A percentile compares a stretch with the other conserved stretches of the same genome.
Evolutionary conservation across 1,140 invertebrate species (phyloP).

Genomic region (Drosophila aff.): DNA sequence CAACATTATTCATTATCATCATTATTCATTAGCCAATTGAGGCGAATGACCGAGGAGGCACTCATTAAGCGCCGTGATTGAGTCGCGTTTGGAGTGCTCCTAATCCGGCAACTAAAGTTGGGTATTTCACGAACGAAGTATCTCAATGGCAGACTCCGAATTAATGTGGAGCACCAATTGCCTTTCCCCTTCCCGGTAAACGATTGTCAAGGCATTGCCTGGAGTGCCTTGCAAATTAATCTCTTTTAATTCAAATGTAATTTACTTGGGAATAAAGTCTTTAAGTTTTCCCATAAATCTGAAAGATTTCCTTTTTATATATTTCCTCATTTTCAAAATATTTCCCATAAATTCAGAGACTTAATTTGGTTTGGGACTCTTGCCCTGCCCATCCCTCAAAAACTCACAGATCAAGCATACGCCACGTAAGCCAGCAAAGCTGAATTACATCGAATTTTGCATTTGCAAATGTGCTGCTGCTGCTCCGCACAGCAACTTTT

Average conservation of each 20-base stretch:
- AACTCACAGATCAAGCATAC: slow-evolving; percentile 35
- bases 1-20: slow-evolving; percentile 4
- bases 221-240: not conserved
- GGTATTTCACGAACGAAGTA: slow-evolving; percentile 10
- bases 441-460: slow-evolving; percentile 39
- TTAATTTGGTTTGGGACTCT: not conserved
- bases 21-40: slow-evolving; percentile 11
- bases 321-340: not conserved
- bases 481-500: slow-evolving; percentile 9
- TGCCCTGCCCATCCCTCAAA: slow-evolving; percentile 8
- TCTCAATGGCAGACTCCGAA: slow-evolving; percentile 15
- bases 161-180: slow-evolving; percentile 24
- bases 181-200: not conserved
- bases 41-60: slow-evolving; percentile 33
- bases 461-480: slow-evolving; percentile 37
- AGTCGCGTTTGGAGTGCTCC: slow-evolving; percentile 36
- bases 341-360: not conserved
- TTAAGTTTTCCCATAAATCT: not conserved
- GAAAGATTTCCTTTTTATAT: not conserved
- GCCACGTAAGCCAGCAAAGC: slow-evolving; percentile 32
- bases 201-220: not conserved
- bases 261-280: not conserved
- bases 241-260: not conserved
- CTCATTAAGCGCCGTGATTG: slow-evolving; percentile 32
- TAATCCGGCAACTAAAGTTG: slow-evolving; percentile 41